Conservation (phyloP, 1,140 invertebrate species). For the Lycorma delicatula region DNA sequence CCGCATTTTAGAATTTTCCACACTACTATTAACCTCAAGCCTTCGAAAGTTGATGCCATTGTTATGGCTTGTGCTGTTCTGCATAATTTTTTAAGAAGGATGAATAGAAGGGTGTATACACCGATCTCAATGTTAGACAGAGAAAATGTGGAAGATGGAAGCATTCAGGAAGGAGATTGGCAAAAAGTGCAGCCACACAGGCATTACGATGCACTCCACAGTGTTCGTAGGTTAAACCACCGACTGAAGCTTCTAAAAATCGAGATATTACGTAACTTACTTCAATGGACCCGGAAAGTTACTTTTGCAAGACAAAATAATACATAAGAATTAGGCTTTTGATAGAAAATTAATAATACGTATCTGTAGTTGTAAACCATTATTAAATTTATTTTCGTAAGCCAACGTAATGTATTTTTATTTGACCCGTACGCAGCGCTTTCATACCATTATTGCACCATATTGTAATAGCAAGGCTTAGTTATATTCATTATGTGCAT, state of each 20-base stretch:
- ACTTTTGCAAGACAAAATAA: conserved; percentile 8
- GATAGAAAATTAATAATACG: no score
- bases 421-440: no score
- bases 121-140: conserved; percentile 11
- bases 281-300: conserved; percentile 14
- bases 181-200: conserved; percentile 7
- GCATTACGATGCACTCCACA: neutral
- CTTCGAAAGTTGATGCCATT: no score
- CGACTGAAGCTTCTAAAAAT: conserved; percentile 5
- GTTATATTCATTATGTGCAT: no score
- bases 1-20: no score
- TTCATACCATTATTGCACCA: no score
- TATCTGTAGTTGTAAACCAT: no score
- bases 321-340: neutral
- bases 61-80: conserved; percentile 9
- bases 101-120: conserved; percentile 7
- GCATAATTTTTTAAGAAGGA: conserved; percentile 10
- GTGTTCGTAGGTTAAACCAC: neutral
- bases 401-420: no score
- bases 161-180: conserved; percentile 4
- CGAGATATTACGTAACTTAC: conserved; percentile 12
- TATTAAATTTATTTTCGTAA: no score
- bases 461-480: no score
- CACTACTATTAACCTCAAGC: no score
- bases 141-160: conserved; percentile 7